Conservation (phyloP, 2,113 vertebrate genomes). For the Himantopus leucocephalus region DNA sequence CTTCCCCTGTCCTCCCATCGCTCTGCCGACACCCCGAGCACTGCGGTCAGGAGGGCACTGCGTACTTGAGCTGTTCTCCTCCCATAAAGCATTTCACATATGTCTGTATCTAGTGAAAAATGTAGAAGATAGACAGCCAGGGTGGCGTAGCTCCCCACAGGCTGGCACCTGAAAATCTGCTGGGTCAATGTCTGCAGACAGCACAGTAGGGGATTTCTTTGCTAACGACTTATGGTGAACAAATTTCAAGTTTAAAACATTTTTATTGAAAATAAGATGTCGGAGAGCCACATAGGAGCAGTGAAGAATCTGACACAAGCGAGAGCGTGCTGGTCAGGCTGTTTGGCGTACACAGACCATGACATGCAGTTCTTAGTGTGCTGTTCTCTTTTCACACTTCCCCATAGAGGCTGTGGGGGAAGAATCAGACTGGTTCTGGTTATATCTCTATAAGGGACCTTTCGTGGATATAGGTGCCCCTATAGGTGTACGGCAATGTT, state of each 20-base stretch:
- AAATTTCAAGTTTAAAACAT: not conserved
- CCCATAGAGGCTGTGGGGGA: not conserved
- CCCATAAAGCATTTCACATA: not conserved
- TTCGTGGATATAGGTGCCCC: not conserved
- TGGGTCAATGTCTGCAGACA: not conserved
- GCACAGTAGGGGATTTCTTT: not conserved
- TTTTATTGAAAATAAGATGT: not conserved
- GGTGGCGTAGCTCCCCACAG: not conserved
- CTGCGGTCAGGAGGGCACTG: not conserved
- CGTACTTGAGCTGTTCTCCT: not conserved
- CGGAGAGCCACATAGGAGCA: not conserved
- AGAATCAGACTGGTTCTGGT: not conserved
- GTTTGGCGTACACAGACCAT: not conserved
- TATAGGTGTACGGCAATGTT: accelerated
- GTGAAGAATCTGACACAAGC: not conserved
- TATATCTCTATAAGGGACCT: accelerated
- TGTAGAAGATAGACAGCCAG: not conserved
- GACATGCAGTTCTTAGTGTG: not conserved
- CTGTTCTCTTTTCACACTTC: not conserved
- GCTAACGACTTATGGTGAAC: not conserved
- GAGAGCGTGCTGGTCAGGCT: not conserved
- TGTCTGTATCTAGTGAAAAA: not conserved
- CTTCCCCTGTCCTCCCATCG: not conserved
- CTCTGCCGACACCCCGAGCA: not conserved
- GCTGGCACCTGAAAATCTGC: not conserved